These are phyloP conservation scores for Drosophila neocordata DNA, from an alignment of 1,140 invertebrate species.

Conservation along the genomic window DNA sequence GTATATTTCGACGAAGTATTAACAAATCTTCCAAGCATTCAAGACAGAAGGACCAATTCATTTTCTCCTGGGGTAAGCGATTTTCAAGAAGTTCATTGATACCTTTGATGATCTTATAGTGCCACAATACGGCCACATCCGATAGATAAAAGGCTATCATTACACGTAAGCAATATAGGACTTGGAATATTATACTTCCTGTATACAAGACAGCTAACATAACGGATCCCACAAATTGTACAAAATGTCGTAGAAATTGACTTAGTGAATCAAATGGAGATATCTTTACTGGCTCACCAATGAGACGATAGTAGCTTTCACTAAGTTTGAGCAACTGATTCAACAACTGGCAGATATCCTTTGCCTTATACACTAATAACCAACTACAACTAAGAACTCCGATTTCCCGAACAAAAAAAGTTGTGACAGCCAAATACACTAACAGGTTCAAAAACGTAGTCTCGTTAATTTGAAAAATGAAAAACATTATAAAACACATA, in stretches of 20 bases:
- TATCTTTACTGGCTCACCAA: not conserved
- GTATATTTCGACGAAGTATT: not conserved
- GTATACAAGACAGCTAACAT: not conserved
- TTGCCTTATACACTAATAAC: not conserved
- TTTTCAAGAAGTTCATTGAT: not conserved
- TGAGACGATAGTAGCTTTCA: not conserved
- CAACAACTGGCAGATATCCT: not conserved
- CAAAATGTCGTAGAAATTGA: not conserved
- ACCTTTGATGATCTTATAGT: not conserved
- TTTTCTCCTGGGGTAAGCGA: not conserved
- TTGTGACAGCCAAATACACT: no score
- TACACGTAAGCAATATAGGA: no score
- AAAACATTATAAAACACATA: not conserved
- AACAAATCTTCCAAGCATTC: not conserved
- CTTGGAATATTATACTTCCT: no score
- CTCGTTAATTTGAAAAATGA: no score
- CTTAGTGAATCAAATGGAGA: not conserved
- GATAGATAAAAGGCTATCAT: no score
- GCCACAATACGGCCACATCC: not conserved
- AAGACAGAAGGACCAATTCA: not conserved
- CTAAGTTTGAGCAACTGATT: not conserved
- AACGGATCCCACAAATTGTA: not conserved
- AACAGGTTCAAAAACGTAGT: no score
- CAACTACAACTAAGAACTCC: not conserved
- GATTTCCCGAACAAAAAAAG: not conserved